Conservation (phyloP, 2,797 vertebrate species). For the Sebastes steindachneri region DNA sequence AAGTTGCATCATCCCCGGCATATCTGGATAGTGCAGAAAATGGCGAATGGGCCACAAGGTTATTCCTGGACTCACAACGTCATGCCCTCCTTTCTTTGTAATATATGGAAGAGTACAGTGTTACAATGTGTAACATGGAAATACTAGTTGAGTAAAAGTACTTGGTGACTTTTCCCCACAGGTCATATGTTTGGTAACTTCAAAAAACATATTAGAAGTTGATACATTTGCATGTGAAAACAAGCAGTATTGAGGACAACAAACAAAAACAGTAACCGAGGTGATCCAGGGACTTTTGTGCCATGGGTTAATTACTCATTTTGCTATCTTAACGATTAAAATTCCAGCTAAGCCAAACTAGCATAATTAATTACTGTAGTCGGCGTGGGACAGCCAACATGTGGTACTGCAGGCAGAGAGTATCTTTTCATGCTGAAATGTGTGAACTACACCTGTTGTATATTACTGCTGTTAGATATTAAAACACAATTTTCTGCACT, state of each 20-base stretch:
- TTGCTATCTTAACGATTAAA: neutral
- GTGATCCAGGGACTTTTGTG: neutral
- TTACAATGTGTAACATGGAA: no score
- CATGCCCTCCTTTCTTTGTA: neutral
- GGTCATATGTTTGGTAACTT: no score
- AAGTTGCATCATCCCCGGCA: neutral
- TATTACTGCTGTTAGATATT: no score
- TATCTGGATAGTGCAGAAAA: neutral
- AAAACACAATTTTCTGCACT: neutral
- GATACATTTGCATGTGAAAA: neutral
- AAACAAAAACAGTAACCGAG: neutral
- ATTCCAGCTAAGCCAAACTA: neutral
- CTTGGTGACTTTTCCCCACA: no score
- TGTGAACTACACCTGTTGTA: neutral
- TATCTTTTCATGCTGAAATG: neutral
- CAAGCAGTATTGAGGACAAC: neutral
- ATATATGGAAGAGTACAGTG: neutral
- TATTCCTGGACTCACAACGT: neutral
- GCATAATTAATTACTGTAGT: neutral
- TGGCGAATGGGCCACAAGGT: neutral
- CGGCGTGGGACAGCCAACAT: neutral
- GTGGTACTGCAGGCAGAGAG: neutral
- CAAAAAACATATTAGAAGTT: no score
- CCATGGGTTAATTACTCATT: neutral
- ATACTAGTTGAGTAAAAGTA: no score